Evolutionary conservation across 2,888 invertebrate genomes (phyloP).

Genomic region (Drepanosiphum platanoidis): DNA sequence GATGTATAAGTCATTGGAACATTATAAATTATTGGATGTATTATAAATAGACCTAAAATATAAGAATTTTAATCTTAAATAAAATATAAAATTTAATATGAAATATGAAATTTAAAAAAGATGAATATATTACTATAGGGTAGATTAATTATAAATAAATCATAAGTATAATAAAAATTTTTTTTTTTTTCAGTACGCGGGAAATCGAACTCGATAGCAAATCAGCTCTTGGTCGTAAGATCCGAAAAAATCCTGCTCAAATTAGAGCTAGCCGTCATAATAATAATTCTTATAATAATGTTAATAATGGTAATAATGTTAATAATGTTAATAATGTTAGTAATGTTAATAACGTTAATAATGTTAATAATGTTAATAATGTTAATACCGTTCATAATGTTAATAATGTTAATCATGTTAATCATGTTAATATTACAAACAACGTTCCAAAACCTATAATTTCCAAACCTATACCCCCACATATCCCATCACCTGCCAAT

Average conservation of each 20-base stretch:
- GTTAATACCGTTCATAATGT: neutral
- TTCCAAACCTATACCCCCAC: constrained; percentile 59
- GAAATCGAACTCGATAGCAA: constrained; percentile 89
- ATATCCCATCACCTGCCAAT: constrained; percentile 54
- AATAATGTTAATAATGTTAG: constrained; percentile 14
- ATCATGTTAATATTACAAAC: constrained; percentile 49
- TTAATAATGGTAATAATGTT: constrained; percentile 3
- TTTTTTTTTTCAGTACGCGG: constrained; percentile 78
- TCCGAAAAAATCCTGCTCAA: constrained; percentile 56
- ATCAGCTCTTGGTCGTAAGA: constrained; percentile 81
- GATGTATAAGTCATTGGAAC: too few species aligned
- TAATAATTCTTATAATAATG: constrained; percentile 57
- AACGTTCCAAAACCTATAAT: constrained; percentile 61
- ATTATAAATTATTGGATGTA: too few species aligned
- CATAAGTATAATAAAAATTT: constrained; percentile 35
- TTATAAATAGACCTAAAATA: too few species aligned
- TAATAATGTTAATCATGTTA: constrained; percentile 28
- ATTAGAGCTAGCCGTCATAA: constrained; percentile 60
- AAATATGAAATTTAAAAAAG: too few species aligned
- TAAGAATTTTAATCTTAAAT: too few species aligned
- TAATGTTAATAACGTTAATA: constrained; percentile 5
- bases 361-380: neutral
- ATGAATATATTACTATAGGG: too few species aligned
- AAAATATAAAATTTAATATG: too few species aligned
- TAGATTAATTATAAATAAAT: too few species aligned